These are phyloP conservation scores for Invenusta paracnida DNA, from an alignment of 2,888 invertebrate species.

Conservation along the genomic window DNA sequence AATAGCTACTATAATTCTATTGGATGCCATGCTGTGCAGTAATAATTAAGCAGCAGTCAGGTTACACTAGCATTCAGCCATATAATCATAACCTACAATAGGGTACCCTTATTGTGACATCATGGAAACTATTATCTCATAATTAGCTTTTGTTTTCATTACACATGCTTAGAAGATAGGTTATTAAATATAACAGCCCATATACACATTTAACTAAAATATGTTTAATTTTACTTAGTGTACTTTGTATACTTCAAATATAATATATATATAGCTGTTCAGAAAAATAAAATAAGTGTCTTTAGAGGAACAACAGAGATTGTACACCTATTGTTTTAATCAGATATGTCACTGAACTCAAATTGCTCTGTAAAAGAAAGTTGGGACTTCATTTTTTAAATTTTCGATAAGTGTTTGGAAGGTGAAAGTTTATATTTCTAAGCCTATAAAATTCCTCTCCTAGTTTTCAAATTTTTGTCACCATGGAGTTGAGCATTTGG, in stretches of 20 bases:
- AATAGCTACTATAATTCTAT: not conserved
- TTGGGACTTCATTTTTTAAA: not conserved
- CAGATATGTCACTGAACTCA: not conserved
- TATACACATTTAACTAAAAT: not conserved
- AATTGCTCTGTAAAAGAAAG: not conserved
- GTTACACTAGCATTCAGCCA: not conserved
- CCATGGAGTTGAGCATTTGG: not conserved
- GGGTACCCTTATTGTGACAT: not conserved
- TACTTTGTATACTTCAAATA: too few relatives aligned
- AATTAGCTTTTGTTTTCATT: not conserved
- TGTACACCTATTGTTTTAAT: not conserved
- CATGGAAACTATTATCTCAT: not conserved
- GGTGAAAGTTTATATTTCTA: not conserved
- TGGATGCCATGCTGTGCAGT: not conserved
- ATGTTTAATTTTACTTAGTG: not conserved
- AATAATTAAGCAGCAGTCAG: not conserved
- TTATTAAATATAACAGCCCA: not conserved
- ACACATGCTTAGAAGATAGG: not conserved
- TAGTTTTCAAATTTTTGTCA: not conserved
- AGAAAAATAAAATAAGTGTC: not conserved
- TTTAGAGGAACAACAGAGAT: not conserved
- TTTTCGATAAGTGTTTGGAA: not conserved
- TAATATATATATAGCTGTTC: too few relatives aligned
- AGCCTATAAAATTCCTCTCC: not conserved
- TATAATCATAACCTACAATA: not conserved